Evolutionary conservation across 2,113 vertebrate species (phyloP).

Genomic region (Rhynchomys soricoides): DNA sequence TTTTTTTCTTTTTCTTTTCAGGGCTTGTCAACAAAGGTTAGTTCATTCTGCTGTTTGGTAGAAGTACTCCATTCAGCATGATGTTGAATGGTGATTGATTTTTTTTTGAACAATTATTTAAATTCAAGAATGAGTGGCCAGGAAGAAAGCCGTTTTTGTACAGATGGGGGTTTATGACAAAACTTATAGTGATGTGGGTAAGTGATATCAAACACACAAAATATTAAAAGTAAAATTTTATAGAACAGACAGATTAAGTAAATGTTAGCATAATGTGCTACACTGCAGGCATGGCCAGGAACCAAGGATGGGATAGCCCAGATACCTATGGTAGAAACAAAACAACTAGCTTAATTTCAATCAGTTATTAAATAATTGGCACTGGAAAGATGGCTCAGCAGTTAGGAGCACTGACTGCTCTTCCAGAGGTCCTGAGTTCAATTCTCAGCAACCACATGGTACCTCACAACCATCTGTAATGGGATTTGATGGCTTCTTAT

Average conservation of each 20-base stretch:
- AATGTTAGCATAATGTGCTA: background rate
- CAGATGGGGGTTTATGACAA: background rate
- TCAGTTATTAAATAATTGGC: too few relatives aligned
- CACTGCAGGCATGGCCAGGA: background rate
- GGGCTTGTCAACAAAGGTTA: constrained; percentile 24
- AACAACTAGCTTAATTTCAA: too few relatives aligned
- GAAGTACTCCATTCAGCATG: background rate
- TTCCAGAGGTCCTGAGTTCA: too few relatives aligned
- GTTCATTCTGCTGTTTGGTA: constrained; percentile 38
- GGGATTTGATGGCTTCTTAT: too few relatives aligned
- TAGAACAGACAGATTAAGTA: background rate
- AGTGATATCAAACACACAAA: background rate
- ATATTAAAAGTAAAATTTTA: background rate
- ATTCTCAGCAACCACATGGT: too few relatives aligned
- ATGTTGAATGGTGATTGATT: background rate
- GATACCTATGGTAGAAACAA: background rate
- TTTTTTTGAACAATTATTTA: constrained; percentile 22
- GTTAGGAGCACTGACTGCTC: too few relatives aligned
- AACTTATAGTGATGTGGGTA: background rate
- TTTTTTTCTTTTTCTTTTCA: constrained; percentile 16
- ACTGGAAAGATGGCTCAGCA: too few relatives aligned
- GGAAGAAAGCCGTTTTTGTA: background rate
- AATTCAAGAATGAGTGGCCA: background rate
- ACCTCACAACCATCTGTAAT: too few relatives aligned
- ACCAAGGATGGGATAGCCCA: background rate